Conservation (phyloP, 2,888 invertebrate genomes). For the Fabriciana adippe region DNA sequence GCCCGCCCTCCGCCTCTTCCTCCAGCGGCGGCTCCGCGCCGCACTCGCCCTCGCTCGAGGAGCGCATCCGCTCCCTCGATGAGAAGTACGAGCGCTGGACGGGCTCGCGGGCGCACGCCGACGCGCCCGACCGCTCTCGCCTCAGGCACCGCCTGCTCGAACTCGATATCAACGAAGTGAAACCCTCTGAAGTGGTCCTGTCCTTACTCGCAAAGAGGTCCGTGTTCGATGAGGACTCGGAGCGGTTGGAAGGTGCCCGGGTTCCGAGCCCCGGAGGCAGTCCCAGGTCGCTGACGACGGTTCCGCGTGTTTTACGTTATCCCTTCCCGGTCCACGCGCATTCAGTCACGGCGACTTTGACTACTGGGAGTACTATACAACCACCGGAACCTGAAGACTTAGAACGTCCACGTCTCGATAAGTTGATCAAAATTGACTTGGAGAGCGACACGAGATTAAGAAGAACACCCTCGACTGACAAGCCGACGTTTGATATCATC, state of each 20-base stretch:
- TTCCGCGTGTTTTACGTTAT: constrained; percentile 47
- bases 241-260: constrained; percentile 93
- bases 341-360: constrained; percentile 65
- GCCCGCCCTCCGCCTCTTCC: constrained; percentile 88
- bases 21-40: constrained; percentile 89
- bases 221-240: constrained; percentile 97
- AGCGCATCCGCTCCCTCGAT: constrained; percentile 94
- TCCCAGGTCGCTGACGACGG: constrained; percentile 66
- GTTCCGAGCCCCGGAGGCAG: constrained; percentile 84
- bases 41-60: constrained; percentile 90
- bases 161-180: constrained; percentile 89
- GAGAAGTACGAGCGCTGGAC: constrained; percentile 97
- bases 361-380: constrained; percentile 53
- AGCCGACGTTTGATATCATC: constrained; percentile 45
- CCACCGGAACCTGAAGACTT: constrained; percentile 48
- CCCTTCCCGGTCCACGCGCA: constrained; percentile 88
- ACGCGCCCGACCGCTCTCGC: constrained; percentile 82
- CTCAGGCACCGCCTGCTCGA: constrained; percentile 89
- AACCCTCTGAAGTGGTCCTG: constrained; percentile 96
- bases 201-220: constrained; percentile 95
- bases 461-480: constrained; percentile 65
- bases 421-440: constrained; percentile 52
- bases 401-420: constrained; percentile 42
- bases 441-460: constrained; percentile 72
- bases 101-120: constrained; percentile 82